Conservation (phyloP, 1,140 invertebrate genomes). For the Leptopilina clavipes region DNA sequence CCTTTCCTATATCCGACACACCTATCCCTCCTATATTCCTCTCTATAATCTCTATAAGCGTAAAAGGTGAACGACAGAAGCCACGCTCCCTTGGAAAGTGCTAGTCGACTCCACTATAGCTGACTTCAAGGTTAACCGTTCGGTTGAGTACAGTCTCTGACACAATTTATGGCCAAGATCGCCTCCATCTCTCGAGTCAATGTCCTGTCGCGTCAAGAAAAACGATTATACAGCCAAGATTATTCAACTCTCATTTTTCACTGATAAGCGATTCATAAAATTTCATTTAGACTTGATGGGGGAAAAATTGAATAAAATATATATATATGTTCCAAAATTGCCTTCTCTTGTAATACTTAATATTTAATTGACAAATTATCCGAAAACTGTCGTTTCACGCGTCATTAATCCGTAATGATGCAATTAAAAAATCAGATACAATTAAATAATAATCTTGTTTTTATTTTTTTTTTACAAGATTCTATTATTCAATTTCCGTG, state of each 20-base stretch:
- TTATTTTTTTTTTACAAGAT: too few relatives aligned
- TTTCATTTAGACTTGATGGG: too few relatives aligned
- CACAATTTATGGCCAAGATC: constrained; percentile 32
- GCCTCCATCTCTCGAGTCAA: constrained; percentile 28
- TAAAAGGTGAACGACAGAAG: constrained; percentile 41
- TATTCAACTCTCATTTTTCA: neutral
- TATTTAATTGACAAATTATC: too few relatives aligned
- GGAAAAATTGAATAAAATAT: too few relatives aligned
- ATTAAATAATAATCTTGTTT: too few relatives aligned
- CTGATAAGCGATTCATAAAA: too few relatives aligned
- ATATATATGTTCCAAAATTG: too few relatives aligned
- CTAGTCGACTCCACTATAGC: constrained; percentile 38
- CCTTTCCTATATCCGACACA: constrained; percentile 22
- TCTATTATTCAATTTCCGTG: too few relatives aligned
- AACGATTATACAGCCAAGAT: neutral
- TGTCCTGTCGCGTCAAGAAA: constrained; percentile 16
- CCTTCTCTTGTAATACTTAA: too few relatives aligned
- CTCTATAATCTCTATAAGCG: constrained; percentile 4
- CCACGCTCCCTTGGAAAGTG: constrained; percentile 42
- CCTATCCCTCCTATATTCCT: too few relatives aligned
- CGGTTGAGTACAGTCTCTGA: constrained; percentile 57
- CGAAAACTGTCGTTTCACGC: neutral
- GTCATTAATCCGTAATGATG: neutral
- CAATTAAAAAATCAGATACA: too few relatives aligned
- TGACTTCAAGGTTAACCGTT: constrained; percentile 66